These are phyloP conservation scores for Paedocypris micromegethes DNA, from an alignment of 2,797 vertebrate genomes.

Conservation along the genomic window DNA sequence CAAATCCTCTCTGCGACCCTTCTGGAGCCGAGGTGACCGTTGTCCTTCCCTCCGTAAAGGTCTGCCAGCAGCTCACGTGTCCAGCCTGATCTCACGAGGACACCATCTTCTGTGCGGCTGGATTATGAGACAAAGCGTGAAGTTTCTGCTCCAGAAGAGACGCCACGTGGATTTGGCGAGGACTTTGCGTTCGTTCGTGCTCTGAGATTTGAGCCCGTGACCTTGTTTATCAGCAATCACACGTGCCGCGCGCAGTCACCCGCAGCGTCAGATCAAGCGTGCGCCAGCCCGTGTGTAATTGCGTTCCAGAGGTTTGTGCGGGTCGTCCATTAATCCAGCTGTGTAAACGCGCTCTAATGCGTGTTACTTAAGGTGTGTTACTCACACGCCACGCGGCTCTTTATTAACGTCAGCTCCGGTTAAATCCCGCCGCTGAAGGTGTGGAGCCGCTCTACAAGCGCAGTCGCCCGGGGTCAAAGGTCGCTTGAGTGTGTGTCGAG, in stretches of 20 bases:
- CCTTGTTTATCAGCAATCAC: background rate
- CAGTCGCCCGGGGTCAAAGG: slow-evolving; percentile 9
- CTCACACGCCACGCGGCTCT: background rate
- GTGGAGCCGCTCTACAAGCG: background rate
- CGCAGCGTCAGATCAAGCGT: no score
- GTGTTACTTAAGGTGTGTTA: slow-evolving; percentile 20
- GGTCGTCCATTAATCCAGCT: background rate
- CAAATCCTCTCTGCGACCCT: background rate
- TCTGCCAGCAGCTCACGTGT: background rate
- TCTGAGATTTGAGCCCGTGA: no score
- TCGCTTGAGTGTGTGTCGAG: slow-evolving; percentile 3
- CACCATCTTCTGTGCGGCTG: background rate
- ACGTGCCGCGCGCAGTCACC: no score
- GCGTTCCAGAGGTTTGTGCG: background rate
- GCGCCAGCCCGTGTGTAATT: background rate
- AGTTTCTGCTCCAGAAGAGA: no score
- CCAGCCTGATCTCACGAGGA: no score
- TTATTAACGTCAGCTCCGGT: slow-evolving; percentile 22
- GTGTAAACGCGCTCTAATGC: slow-evolving; percentile 1
- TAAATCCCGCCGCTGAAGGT: slow-evolving; percentile 5
- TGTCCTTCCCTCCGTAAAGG: background rate
- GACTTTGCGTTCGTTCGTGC: no score
- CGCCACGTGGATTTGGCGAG: no score
- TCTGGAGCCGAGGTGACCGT: slow-evolving; percentile 4
- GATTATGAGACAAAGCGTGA: no score